phyloP scores from a whole-genome alignment of 2,888 invertebrate species.

The Torymus texanus region DNA sequence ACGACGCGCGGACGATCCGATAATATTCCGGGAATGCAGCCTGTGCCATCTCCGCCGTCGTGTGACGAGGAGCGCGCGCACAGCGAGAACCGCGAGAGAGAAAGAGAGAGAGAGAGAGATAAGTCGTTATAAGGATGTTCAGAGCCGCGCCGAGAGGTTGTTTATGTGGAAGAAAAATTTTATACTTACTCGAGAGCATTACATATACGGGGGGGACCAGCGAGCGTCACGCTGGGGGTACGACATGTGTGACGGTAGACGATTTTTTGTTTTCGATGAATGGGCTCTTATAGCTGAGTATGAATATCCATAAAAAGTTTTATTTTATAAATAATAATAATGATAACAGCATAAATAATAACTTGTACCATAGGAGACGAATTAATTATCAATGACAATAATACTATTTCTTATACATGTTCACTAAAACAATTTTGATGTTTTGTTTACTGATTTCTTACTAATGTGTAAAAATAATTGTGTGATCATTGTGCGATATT shows the following conservation, averaged over 20 bases:
- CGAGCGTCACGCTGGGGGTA: neutral
- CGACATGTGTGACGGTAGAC: neutral
- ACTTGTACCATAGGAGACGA: too few species aligned
- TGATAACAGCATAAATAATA: too few species aligned
- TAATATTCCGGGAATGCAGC: conserved; percentile 51
- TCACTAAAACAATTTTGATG: too few species aligned
- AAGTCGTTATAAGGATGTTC: conserved; percentile 15
- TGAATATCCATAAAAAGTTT: too few species aligned
- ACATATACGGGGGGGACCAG: neutral
- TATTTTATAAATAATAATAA: too few species aligned
- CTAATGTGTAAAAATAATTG: too few species aligned
- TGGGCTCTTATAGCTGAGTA: too few species aligned
- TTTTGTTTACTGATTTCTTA: too few species aligned
- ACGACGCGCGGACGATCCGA: conserved; percentile 17
- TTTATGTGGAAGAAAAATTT: conserved; percentile 9
- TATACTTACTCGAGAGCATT: conserved; percentile 12
- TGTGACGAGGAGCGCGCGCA: neutral
- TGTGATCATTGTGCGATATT: too few species aligned
- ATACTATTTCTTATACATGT: too few species aligned
- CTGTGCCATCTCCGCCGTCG: neutral
- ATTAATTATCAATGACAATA: too few species aligned
- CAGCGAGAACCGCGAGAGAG: too few species aligned
- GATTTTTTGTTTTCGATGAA: neutral
- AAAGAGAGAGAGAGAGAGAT: conserved; percentile 10
- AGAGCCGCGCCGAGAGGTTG: neutral